Conservation (phyloP, 2,113 vertebrate species). For the Guaruba guarouba region DNA sequence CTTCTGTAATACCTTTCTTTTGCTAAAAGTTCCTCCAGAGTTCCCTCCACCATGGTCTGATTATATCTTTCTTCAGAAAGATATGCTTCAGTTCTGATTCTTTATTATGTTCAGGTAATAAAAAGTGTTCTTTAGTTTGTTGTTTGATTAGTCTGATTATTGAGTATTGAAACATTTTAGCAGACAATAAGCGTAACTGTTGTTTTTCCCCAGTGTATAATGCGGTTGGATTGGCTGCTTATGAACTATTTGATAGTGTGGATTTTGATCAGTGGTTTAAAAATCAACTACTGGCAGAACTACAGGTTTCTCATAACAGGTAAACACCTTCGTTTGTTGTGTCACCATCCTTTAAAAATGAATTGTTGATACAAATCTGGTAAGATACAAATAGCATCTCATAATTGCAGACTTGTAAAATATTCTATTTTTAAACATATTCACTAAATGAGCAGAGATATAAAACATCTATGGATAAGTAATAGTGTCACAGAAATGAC, state of each 20-base stretch:
- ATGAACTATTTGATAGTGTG: conserved; percentile 96
- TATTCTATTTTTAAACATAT: neutral
- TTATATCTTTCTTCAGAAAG: neutral
- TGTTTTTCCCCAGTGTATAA: conserved; percentile 86
- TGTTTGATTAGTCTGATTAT: neutral
- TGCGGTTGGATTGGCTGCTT: conserved; percentile 93
- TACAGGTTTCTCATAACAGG: conserved; percentile 93
- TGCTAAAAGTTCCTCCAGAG: neutral
- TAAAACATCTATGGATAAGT: neutral
- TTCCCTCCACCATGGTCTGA: neutral
- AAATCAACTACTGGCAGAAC: conserved; percentile 91
- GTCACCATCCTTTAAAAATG: neutral
- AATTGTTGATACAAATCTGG: neutral
- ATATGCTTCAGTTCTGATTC: neutral
- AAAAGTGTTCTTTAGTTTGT: neutral
- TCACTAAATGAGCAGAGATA: neutral
- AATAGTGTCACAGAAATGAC: neutral
- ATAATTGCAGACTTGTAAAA: neutral
- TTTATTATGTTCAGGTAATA: neutral
- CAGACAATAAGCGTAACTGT: neutral
- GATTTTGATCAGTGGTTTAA: conserved; percentile 99
- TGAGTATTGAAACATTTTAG: neutral
- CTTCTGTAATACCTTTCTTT: neutral
- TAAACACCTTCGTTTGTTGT: conserved; percentile 62
- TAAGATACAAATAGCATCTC: neutral